Conservation (phyloP, 2,113 vertebrate genomes). For the Poeciliopsis occidentalis region DNA sequence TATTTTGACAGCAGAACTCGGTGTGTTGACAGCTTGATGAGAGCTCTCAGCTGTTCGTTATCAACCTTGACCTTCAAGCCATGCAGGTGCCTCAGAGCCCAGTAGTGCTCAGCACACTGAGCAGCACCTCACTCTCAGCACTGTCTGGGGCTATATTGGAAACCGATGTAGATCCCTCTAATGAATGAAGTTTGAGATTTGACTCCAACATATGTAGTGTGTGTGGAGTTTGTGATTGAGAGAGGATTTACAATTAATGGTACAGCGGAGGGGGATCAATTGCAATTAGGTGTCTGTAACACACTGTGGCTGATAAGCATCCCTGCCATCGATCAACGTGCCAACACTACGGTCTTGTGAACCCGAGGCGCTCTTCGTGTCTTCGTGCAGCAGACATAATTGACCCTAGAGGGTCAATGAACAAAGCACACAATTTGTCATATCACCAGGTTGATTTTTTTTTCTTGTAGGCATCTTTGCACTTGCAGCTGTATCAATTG, state of each 20-base stretch:
- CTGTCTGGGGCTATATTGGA: slow-evolving; percentile 53
- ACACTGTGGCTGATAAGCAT: slow-evolving; percentile 75
- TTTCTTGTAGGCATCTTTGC: slow-evolving; percentile 31
- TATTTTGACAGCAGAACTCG: slow-evolving; percentile 34
- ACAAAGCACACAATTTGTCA: slow-evolving; percentile 58
- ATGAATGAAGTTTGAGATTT: slow-evolving; percentile 71
- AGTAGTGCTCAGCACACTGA: slow-evolving; percentile 17
- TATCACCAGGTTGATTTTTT: slow-evolving; percentile 47
- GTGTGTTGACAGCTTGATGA: slow-evolving; percentile 54
- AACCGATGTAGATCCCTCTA: slow-evolving; percentile 59
- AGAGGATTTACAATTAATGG: slow-evolving; percentile 78
- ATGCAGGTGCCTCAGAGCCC: slow-evolving; percentile 1
- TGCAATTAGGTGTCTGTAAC: slow-evolving; percentile 80
- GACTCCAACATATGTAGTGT: slow-evolving; percentile 46
- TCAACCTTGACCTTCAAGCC: slow-evolving; percentile 66
- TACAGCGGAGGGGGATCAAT: slow-evolving; percentile 74
- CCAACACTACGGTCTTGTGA: slow-evolving; percentile 38
- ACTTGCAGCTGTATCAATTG: slow-evolving; percentile 53
- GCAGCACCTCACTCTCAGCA: slow-evolving; percentile 20
- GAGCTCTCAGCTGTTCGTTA: slow-evolving; percentile 29
- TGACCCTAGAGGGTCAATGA: slow-evolving; percentile 69
- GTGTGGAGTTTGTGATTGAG: slow-evolving; percentile 59
- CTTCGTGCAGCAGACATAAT: slow-evolving; percentile 59
- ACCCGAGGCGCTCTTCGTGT: slow-evolving; percentile 48
- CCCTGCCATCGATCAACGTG: slow-evolving; percentile 70